These are phyloP conservation scores for Rana temporaria DNA, from an alignment of 2,113 vertebrate species.

Conservation along the genomic window DNA sequence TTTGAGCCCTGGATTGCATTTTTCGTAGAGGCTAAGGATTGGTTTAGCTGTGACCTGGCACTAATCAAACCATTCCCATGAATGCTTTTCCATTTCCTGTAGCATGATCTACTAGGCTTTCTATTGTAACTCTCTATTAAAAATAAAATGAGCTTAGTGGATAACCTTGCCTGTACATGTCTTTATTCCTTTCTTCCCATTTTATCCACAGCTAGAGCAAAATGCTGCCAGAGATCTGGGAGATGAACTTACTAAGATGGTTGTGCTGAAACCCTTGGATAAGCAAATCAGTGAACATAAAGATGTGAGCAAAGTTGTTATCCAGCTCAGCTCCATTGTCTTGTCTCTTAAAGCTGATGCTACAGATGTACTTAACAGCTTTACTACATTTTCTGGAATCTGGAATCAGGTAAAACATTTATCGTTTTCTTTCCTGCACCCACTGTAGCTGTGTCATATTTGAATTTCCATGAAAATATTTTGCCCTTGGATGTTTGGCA, in stretches of 20 bases:
- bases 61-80: too few species aligned
- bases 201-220: slow-evolving; percentile 74
- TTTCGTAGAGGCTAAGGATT: too few species aligned
- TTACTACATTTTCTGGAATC: slow-evolving; percentile 75
- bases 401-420: slow-evolving; percentile 78
- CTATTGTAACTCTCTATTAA: too few species aligned
- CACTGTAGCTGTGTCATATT: too few species aligned
- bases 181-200: slow-evolving; percentile 34
- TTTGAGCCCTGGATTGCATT: too few species aligned
- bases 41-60: too few species aligned
- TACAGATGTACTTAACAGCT: slow-evolving; percentile 68
- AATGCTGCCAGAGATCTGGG: slow-evolving; percentile 66
- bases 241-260: slow-evolving; percentile 73
- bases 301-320: slow-evolving; percentile 77
- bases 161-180: background rate
- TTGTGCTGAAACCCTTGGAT: slow-evolving; percentile 73
- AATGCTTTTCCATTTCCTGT: too few species aligned
- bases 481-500: too few species aligned
- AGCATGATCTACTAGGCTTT: too few species aligned
- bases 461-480: too few species aligned
- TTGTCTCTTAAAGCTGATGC: slow-evolving; percentile 72
- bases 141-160: too few species aligned
- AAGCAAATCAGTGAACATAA: slow-evolving; percentile 80
- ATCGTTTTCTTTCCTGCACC: background rate
- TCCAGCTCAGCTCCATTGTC: slow-evolving; percentile 74